A percentile compares a stretch with the other conserved stretches of the same genome.
These are phyloP conservation scores for Corvus hawaiiensis DNA, from an alignment of 2,113 vertebrate genomes.

Conservation along the genomic window DNA sequence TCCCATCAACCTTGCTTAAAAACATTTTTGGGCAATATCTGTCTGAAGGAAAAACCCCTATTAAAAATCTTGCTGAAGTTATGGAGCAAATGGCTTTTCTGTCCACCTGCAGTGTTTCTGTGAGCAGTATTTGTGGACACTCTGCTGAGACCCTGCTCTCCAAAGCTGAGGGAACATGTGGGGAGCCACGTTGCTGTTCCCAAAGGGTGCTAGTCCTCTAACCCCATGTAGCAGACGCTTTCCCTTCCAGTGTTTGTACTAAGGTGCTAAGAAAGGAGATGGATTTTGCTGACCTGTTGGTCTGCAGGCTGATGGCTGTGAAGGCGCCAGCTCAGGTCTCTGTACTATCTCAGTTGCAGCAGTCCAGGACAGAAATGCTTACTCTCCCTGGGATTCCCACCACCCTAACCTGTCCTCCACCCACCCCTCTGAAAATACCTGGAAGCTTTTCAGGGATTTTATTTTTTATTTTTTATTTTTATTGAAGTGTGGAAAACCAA, in stretches of 20 bases:
- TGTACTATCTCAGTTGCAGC: not conserved
- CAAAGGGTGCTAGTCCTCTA: slow-evolving; percentile 7
- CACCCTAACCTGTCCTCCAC: not conserved
- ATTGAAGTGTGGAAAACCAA: not conserved
- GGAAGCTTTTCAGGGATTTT: not conserved
- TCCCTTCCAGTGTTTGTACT: not conserved
- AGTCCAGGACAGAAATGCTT: not conserved
- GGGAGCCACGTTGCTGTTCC: not conserved
- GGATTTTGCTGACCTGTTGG: not conserved
- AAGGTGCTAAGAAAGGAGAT: slow-evolving; percentile 25
- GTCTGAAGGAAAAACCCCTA: not conserved
- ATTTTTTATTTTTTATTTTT: not conserved
- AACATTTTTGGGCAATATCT: not conserved
- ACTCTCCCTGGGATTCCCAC: not conserved
- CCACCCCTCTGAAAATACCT: not conserved
- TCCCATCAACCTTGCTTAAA: not conserved
- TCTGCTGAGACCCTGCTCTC: not conserved
- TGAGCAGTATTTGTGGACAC: not conserved
- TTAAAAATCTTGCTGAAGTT: not conserved
- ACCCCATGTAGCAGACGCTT: not conserved
- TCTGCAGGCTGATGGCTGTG: not conserved
- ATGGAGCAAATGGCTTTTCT: not conserved
- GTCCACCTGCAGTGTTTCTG: not conserved
- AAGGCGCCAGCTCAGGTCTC: not conserved
- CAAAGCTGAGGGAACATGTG: not conserved